These are phyloP conservation scores for Symphodus melops DNA, from an alignment of 2,113 vertebrate genomes.

Conservation along the genomic window DNA sequence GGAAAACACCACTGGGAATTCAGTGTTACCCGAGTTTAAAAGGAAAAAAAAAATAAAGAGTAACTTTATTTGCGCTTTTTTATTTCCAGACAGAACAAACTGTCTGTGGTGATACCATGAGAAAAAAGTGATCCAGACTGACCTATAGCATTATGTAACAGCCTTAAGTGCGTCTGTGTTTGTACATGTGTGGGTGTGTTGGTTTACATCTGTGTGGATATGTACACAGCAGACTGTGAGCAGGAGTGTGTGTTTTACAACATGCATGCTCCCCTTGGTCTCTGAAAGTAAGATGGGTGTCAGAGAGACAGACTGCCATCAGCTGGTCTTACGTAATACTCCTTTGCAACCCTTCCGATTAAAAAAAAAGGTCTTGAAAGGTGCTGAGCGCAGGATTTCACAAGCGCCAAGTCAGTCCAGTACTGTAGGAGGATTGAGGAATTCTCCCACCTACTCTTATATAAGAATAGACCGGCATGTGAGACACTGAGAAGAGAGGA, in stretches of 20 bases:
- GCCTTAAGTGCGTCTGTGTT: conserved; percentile 58
- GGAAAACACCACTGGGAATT: conserved; percentile 45
- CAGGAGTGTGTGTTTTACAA: conserved; percentile 49
- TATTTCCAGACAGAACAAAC: conserved; percentile 34
- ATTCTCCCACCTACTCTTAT: conserved; percentile 72
- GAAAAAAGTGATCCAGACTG: conserved; percentile 18
- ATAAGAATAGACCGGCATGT: conserved; percentile 62
- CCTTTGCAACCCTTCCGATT: conserved; percentile 54
- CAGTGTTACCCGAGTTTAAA: conserved; percentile 26
- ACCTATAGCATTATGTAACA: conserved; percentile 69
- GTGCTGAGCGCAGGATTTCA: conserved; percentile 68
- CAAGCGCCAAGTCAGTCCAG: conserved; percentile 54
- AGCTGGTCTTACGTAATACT: conserved; percentile 79
- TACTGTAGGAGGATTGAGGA: conserved; percentile 64
- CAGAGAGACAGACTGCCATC: conserved; percentile 55
- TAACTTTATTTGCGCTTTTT: conserved; percentile 20
- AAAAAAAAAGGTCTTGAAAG: conserved; percentile 57
- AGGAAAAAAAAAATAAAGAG: conserved; percentile 32
- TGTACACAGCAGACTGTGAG: conserved; percentile 37
- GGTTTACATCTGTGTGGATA: conserved; percentile 49
- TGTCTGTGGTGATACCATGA: conserved; percentile 10
- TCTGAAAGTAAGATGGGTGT: conserved; percentile 46
- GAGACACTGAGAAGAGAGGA: conserved; percentile 35
- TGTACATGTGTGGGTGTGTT: conserved; percentile 62
- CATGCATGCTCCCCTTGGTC: conserved; percentile 25